A percentile compares a stretch with the other conserved stretches of the same genome.
These are phyloP conservation scores for Incurvaria masculella DNA, from an alignment of 2,888 invertebrate species.

Conservation along the genomic window DNA sequence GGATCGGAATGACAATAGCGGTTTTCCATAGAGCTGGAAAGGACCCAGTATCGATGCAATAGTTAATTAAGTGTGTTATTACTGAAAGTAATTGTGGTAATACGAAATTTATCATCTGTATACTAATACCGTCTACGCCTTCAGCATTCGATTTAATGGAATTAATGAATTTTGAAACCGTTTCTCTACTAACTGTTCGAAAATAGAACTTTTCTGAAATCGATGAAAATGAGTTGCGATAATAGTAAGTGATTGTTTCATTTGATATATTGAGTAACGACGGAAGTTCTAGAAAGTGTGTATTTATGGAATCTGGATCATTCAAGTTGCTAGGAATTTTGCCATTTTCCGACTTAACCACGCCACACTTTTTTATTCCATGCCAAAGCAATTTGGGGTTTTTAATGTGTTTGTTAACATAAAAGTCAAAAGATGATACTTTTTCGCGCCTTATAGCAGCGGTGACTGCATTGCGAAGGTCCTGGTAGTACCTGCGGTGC, in stretches of 20 bases:
- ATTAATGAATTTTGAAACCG: slow-evolving; percentile 8
- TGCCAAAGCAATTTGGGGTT: slow-evolving; percentile 10
- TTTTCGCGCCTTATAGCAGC: slow-evolving; percentile 12
- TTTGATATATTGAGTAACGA: too few relatives aligned
- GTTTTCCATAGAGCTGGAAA: slow-evolving; percentile 12
- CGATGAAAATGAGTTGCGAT: too few relatives aligned
- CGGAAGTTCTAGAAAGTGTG: slow-evolving; percentile 2
- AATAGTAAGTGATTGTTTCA: not conserved
- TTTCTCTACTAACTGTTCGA: not conserved
- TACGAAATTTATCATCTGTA: slow-evolving; percentile 12
- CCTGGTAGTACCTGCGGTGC: not conserved
- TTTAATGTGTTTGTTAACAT: slow-evolving; percentile 11
- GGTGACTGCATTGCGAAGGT: slow-evolving; percentile 10
- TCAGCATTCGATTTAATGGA: slow-evolving; percentile 9
- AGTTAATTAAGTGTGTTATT: too few relatives aligned
- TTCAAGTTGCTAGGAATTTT: not conserved
- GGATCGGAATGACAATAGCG: slow-evolving; percentile 12
- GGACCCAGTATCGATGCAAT: too few relatives aligned
- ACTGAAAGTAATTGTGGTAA: too few relatives aligned
- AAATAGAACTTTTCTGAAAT: too few relatives aligned
- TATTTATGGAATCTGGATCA: slow-evolving; percentile 4
- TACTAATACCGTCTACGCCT: slow-evolving; percentile 10
- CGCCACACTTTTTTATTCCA: slow-evolving; percentile 2
- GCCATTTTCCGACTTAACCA: not conserved
- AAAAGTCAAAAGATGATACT: slow-evolving; percentile 11